phyloP scores from a whole-genome alignment of 2,113 vertebrate genomes.

The Bos javanicus region DNA sequence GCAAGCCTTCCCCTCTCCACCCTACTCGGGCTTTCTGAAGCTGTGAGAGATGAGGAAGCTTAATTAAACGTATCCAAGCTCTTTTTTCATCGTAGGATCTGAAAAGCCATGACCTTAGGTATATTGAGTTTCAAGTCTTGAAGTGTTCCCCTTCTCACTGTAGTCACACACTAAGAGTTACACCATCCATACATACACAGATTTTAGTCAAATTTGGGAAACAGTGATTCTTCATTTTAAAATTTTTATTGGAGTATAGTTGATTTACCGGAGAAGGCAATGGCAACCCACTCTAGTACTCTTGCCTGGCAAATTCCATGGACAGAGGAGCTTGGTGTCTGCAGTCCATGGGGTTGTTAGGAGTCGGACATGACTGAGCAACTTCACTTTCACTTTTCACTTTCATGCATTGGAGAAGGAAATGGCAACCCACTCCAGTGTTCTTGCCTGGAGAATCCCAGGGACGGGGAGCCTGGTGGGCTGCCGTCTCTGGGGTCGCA shows the following conservation, averaged over 20 bases:
- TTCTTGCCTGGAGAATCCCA: no score
- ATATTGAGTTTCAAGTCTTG: neutral
- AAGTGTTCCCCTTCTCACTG: neutral
- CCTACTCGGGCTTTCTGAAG: neutral
- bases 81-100: neutral
- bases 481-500: no score
- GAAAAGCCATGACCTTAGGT: neutral
- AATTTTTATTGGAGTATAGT: neutral
- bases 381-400: no score
- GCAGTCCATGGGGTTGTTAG: no score
- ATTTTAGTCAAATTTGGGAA: constrained; percentile 50
- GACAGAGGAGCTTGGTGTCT: no score
- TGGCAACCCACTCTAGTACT: no score
- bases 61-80: constrained; percentile 51
- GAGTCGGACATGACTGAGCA: no score
- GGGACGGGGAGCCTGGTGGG: no score
- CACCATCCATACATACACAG: neutral
- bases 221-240: constrained; percentile 25
- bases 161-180: neutral
- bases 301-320: no score
- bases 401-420: no score
- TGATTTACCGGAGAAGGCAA: neutral
- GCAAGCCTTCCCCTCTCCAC: constrained; percentile 28
- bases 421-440: no score
- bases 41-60: constrained; percentile 45